Percentiles rank a stretch among this genome's conserved stretches.
These are phyloP conservation scores for Phyllostomus hastatus DNA, from an alignment of 2,113 vertebrate genomes.

Conservation along the genomic window DNA sequence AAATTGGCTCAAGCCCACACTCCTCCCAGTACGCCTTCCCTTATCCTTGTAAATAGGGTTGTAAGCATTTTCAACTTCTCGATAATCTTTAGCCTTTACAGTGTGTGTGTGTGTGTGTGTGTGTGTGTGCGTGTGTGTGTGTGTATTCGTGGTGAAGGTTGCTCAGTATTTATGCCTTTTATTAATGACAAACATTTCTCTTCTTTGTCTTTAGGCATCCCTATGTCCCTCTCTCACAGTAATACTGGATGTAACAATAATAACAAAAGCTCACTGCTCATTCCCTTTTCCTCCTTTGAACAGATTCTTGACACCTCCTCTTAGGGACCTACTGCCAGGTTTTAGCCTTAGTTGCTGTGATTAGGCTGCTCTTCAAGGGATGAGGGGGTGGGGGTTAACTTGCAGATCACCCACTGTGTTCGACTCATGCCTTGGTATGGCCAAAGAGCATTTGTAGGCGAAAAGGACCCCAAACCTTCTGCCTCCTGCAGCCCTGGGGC, in stretches of 20 bases:
- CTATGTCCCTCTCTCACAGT: background rate
- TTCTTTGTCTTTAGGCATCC: background rate
- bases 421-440: background rate
- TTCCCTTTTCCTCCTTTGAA: background rate
- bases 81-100: background rate
- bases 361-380: background rate
- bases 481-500: background rate
- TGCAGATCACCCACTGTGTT: constrained; percentile 27
- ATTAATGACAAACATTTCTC: background rate
- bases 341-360: background rate
- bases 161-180: background rate
- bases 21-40: background rate
- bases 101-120: background rate
- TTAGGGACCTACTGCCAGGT: background rate
- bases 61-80: constrained; percentile 17
- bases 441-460: constrained; percentile 19
- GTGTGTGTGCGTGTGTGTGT: background rate
- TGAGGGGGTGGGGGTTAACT: background rate
- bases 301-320: background rate
- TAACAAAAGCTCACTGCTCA: background rate
- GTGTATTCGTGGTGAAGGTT: background rate
- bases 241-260: background rate
- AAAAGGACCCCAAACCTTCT: constrained; percentile 28
- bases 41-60: constrained; percentile 1
- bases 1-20: background rate